These are phyloP conservation scores for Dermochelys coriacea DNA, from an alignment of 2,797 vertebrate species.

Conservation along the genomic window DNA sequence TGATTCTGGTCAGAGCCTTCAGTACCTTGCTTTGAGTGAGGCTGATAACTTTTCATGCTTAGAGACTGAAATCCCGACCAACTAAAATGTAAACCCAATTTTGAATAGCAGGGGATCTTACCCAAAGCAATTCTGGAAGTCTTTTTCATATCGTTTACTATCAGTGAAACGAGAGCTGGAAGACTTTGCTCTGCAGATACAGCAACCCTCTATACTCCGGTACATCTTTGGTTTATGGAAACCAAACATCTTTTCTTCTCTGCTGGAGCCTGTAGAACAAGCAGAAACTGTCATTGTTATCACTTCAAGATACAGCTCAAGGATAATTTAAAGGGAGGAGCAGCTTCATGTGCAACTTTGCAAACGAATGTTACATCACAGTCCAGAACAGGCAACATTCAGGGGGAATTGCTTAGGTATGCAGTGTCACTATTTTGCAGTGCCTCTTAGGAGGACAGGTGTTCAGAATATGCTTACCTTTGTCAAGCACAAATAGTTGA, in stretches of 20 bases:
- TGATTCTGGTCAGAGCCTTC: background rate
- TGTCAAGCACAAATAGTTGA: background rate
- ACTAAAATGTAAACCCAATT: rapidly evolving
- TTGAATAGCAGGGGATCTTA: constrained; percentile 74
- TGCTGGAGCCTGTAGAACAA: constrained; percentile 72
- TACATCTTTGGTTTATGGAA: constrained; percentile 99
- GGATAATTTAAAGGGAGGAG: background rate
- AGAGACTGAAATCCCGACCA: background rate
- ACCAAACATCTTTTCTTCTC: constrained; percentile 94
- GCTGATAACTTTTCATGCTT: background rate
- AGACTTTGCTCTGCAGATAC: constrained; percentile 98
- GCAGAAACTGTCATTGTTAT: constrained; percentile 43
- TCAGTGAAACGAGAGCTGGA: constrained; percentile 99
- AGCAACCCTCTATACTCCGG: constrained; percentile 97
- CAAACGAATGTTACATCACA: background rate
- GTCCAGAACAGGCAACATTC: background rate
- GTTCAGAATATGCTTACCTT: background rate
- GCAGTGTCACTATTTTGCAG: background rate
- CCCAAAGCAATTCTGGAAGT: constrained; percentile 87
- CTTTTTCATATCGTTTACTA: constrained; percentile 97
- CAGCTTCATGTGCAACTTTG: background rate
- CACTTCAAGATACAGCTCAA: background rate
- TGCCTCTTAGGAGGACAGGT: background rate
- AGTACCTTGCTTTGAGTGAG: background rate
- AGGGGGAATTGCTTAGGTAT: background rate